Conservation (phyloP, 2,888 invertebrate species). For the Dynastes grantii region DNA sequence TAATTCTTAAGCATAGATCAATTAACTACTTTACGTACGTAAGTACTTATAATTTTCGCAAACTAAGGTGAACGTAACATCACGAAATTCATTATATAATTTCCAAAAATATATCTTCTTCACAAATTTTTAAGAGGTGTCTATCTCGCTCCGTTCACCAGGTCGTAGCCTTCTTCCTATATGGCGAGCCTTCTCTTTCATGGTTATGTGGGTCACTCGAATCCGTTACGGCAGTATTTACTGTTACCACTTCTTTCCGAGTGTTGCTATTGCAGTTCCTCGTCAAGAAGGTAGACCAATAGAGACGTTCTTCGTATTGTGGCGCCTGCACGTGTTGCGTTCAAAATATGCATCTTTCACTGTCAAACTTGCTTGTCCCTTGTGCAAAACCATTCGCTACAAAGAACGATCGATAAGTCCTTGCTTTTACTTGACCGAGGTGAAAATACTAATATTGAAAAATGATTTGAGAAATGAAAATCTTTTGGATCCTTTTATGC, state of each 20-base stretch:
- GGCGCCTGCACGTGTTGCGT: constrained; percentile 38
- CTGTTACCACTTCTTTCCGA: constrained; percentile 50
- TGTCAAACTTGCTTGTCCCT: constrained; percentile 14
- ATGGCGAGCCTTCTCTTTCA: constrained; percentile 36
- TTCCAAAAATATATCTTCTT: constrained; percentile 24
- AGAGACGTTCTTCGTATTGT: constrained; percentile 15
- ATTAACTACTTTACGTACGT: constrained; percentile 11
- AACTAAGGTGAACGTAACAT: constrained; percentile 28
- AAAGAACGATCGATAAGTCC: constrained; percentile 5
- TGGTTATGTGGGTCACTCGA: constrained; percentile 51
- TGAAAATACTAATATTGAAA: constrained; percentile 44
- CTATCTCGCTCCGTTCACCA: constrained; percentile 18
- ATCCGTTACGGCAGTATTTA: constrained; percentile 53
- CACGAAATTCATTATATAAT: constrained; percentile 12
- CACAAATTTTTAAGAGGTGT: neutral
- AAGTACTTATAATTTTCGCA: constrained; percentile 19
- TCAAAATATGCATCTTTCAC: constrained; percentile 36
- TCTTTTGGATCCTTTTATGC: constrained; percentile 54
- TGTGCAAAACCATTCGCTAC: neutral
- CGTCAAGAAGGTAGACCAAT: constrained; percentile 12
- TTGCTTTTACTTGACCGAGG: neutral
- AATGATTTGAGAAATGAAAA: constrained; percentile 58
- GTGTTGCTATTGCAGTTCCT: constrained; percentile 26
- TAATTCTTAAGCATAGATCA: constrained; percentile 5
- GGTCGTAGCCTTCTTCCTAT: constrained; percentile 13